These are phyloP conservation scores for Chalcis sispes DNA, from an alignment of 2,888 invertebrate species.

Conservation along the genomic window DNA sequence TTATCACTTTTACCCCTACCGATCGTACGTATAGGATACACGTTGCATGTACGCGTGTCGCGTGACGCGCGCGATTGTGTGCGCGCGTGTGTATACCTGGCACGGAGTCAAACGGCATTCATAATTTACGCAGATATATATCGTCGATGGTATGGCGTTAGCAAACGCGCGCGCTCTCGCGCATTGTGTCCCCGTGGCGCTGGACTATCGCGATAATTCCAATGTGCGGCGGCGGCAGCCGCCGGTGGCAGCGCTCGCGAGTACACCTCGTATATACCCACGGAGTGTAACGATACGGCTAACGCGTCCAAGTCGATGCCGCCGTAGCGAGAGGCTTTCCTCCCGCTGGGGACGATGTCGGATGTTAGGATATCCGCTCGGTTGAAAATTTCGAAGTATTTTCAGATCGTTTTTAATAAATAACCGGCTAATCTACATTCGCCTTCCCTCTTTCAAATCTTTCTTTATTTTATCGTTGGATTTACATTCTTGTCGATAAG, in stretches of 20 bases:
- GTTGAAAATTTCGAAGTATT: conserved; percentile 18
- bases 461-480: too few relatives aligned
- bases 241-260: too few relatives aligned
- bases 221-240: too few relatives aligned
- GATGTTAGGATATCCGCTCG: conserved; percentile 39
- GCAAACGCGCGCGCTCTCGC: too few relatives aligned
- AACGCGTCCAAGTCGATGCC: background rate
- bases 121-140: conserved; percentile 71
- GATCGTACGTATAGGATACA: conserved; percentile 58
- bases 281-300: too few relatives aligned
- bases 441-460: too few relatives aligned
- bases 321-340: background rate
- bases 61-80: too few relatives aligned
- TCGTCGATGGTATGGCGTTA: too few relatives aligned
- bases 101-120: conserved; percentile 73
- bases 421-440: background rate
- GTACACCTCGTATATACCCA: too few relatives aligned
- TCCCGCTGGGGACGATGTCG: conserved; percentile 10
- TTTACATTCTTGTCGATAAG: too few relatives aligned
- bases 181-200: conserved; percentile 31
- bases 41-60: too few relatives aligned
- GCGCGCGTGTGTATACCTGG: conserved; percentile 68
- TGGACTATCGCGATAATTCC: conserved; percentile 63
- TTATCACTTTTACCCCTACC: conserved; percentile 65
- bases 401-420: conserved; percentile 43